A percentile compares a stretch with the other conserved stretches of the same genome.
Conservation (phyloP, 1,140 invertebrate species). For the Eriosoma lanigerum region DNA sequence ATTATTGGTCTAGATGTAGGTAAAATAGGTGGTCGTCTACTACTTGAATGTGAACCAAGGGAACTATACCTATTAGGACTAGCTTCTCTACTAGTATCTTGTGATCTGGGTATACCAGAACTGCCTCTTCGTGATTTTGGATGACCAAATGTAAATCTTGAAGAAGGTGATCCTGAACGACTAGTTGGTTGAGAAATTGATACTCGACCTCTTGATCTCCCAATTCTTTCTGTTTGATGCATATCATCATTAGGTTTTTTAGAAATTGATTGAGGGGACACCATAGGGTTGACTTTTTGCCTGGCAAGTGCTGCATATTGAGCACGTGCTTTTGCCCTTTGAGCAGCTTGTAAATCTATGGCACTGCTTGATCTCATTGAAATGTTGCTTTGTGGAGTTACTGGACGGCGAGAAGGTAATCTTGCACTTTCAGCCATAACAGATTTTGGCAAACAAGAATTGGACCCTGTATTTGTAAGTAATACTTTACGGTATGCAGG, state of each 20-base stretch:
- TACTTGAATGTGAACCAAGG: constrained; percentile 39
- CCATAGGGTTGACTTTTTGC: constrained; percentile 70
- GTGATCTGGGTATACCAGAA: constrained; percentile 71
- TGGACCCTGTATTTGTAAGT: constrained; percentile 45
- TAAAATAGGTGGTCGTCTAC: constrained; percentile 55
- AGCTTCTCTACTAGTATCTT: constrained; percentile 70
- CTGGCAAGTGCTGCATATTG: constrained; percentile 76
- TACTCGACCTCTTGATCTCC: constrained; percentile 65
- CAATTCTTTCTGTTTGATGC: constrained; percentile 64
- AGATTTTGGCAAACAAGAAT: constrained; percentile 50
- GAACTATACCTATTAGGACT: constrained; percentile 64
- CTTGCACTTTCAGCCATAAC: constrained; percentile 45
- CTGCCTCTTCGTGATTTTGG: constrained; percentile 60
- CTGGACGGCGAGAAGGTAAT: constrained; percentile 51
- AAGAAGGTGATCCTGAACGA: constrained; percentile 83
- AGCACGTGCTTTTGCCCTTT: constrained; percentile 77
- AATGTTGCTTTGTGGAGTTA: constrained; percentile 51
- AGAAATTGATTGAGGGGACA: constrained; percentile 60
- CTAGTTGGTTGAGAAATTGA: constrained; percentile 70
- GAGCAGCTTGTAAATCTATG: constrained; percentile 85
- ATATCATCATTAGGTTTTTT: constrained; percentile 59
- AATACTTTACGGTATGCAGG: constrained; percentile 63
- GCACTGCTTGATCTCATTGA: constrained; percentile 82
- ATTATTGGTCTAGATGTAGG: constrained; percentile 64
- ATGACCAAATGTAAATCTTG: constrained; percentile 64